A percentile compares a stretch with the other conserved stretches of the same genome.
Evolutionary conservation across 1,140 invertebrate species (phyloP).

Genomic region (Penaeus vannamei): DNA sequence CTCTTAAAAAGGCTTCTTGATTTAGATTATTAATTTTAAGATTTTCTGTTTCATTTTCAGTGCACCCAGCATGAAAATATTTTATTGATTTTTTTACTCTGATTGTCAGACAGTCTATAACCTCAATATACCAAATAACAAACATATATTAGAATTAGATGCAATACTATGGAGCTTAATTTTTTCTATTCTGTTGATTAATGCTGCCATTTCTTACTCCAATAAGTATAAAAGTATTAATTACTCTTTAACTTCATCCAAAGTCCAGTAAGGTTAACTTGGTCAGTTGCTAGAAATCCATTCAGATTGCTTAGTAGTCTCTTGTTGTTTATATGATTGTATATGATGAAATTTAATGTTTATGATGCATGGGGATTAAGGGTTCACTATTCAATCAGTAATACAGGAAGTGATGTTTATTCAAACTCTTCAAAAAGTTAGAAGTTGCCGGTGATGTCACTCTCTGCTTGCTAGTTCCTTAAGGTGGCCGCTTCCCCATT

Average conservation of each 20-base stretch:
- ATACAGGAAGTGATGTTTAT: constrained; percentile 31
- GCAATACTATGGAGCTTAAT: constrained; percentile 62
- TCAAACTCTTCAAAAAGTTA: constrained; percentile 42
- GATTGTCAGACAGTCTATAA: constrained; percentile 55
- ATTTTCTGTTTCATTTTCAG: constrained; percentile 36
- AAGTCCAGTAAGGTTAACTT: constrained; percentile 49
- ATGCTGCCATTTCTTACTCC: constrained; percentile 60
- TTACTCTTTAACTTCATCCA: constrained; percentile 49
- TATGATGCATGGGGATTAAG: constrained; percentile 54
- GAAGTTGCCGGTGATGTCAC: constrained; percentile 58
- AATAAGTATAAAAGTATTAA: constrained; percentile 57
- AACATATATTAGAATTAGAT: constrained; percentile 61
- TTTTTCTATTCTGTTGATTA: constrained; percentile 52
- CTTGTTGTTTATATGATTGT: constrained; percentile 34
- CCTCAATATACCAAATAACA: constrained; percentile 64
- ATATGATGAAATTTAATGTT: constrained; percentile 45
- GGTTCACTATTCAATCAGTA: constrained; percentile 20
- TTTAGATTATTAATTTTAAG: constrained; percentile 18
- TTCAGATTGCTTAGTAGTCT: constrained; percentile 38
- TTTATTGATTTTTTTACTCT: constrained; percentile 30
- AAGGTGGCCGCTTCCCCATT: constrained; percentile 62
- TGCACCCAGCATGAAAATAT: constrained; percentile 18
- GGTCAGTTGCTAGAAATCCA: constrained; percentile 42
- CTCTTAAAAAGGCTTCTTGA: constrained; percentile 37
- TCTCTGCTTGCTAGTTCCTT: constrained; percentile 65